Conservation (phyloP, 2,888 invertebrate genomes). For the Criorhina ranunculi region DNA sequence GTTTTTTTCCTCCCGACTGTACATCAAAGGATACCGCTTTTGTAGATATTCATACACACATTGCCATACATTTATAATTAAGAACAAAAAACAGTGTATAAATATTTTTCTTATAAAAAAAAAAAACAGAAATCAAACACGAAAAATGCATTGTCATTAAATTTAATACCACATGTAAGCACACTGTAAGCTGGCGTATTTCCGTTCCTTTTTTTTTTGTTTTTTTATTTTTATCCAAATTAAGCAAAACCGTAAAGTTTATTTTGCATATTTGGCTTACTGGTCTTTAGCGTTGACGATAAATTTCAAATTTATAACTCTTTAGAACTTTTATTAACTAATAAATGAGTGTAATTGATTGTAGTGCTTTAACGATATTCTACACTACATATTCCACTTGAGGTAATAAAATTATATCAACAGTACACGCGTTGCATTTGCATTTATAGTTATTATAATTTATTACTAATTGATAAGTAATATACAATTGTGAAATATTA, state of each 20-base stretch:
- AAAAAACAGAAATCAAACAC: constrained; percentile 22
- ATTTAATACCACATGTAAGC: constrained; percentile 46
- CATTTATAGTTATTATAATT: too few relatives aligned
- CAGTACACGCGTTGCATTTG: neutral
- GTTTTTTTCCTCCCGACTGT: neutral
- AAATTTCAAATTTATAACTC: constrained; percentile 36
- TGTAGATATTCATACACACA: neutral
- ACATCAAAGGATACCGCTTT: neutral
- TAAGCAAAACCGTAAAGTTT: neutral
- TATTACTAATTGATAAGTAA: too few relatives aligned
- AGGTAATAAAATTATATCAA: neutral
- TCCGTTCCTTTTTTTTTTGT: constrained; percentile 11
- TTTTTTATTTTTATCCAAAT: constrained; percentile 23
- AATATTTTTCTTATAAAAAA: neutral
- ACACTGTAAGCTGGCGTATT: neutral
- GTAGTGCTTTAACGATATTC: constrained; percentile 1
- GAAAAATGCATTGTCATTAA: constrained; percentile 63
- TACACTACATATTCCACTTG: too few relatives aligned
- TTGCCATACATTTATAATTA: constrained; percentile 29
- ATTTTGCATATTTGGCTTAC: constrained; percentile 60
- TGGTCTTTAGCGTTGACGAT: constrained; percentile 46
- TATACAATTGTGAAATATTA: too few relatives aligned
- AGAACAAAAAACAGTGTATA: neutral
- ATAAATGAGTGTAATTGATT: constrained; percentile 46
- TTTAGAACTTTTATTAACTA: constrained; percentile 7